Evolutionary conservation across 1,140 invertebrate genomes (phyloP).

Genomic region (Lasioglossum albipes): DNA sequence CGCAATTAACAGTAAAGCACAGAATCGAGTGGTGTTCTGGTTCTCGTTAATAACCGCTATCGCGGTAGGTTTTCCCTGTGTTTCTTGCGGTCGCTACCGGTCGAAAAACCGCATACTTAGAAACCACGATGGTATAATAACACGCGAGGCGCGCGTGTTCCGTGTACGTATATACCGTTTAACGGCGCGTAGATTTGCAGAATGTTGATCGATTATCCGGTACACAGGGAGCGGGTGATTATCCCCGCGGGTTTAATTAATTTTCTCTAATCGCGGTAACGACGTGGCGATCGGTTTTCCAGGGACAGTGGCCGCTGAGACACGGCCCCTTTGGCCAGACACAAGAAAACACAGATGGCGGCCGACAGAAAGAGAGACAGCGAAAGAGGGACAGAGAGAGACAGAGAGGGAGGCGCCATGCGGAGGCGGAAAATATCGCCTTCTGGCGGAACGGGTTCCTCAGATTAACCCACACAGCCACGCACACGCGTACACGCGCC

Average conservation of each 20-base stretch:
- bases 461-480: constrained; percentile 71
- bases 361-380: not conserved
- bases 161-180: not conserved
- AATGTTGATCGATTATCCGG: constrained; percentile 48
- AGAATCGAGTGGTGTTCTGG: not conserved
- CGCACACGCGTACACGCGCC: constrained; percentile 14
- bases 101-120: constrained; percentile 6
- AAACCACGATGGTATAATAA: not conserved
- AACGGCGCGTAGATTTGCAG: constrained; percentile 9
- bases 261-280: constrained; percentile 52
- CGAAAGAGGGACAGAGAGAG: constrained; percentile 22
- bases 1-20: not conserved
- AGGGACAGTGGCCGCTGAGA: not conserved
- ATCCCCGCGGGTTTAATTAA: constrained; percentile 56
- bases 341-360: not conserved
- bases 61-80: not conserved
- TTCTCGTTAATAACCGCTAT: constrained; percentile 13
- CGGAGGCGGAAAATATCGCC: constrained; percentile 72
- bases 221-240: constrained; percentile 28
- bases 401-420: constrained; percentile 66
- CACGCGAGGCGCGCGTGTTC: constrained; percentile 16
- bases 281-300: constrained; percentile 27
- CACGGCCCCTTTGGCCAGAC: not conserved
- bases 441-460: constrained; percentile 69
- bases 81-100: not conserved